These are phyloP conservation scores for Eupithecia centaureata DNA, from an alignment of 2,888 invertebrate genomes.

Conservation along the genomic window DNA sequence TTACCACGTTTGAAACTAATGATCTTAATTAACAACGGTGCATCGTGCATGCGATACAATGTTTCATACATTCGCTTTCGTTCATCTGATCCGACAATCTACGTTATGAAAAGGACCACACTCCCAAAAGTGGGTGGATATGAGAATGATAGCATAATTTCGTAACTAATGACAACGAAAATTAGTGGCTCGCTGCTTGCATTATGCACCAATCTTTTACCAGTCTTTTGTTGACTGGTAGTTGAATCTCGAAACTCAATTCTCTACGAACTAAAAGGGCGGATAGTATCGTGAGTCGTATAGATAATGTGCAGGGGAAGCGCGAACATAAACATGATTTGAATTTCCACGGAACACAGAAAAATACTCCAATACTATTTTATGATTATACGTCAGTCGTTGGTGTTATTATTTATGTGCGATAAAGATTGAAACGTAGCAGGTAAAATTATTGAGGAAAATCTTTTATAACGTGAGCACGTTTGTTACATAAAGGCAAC, in stretches of 20 bases:
- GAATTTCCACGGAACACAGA: conserved; percentile 45
- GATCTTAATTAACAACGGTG: conserved; percentile 8
- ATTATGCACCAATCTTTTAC: conserved; percentile 11
- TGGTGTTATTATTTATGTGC: conserved; percentile 27
- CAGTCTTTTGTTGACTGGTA: background rate
- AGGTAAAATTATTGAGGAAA: conserved; percentile 19
- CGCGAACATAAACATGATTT: conserved; percentile 50
- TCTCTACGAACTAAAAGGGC: conserved; percentile 27
- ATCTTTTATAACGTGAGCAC: conserved; percentile 15
- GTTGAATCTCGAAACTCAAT: conserved; percentile 6
- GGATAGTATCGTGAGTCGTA: conserved; percentile 43
- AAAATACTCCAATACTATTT: conserved; percentile 42
- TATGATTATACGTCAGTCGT: conserved; percentile 34
- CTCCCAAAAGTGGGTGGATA: conserved; percentile 5
- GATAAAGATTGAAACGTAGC: conserved; percentile 20
- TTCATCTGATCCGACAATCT: background rate
- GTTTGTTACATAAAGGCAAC: conserved; percentile 10
- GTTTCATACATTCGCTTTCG: background rate
- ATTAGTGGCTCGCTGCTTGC: background rate
- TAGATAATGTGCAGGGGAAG: conserved; percentile 51
- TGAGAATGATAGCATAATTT: background rate
- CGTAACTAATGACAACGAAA: background rate
- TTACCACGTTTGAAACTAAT: conserved; percentile 1
- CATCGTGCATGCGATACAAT: background rate
- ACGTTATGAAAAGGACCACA: background rate